A percentile compares a stretch with the other conserved stretches of the same genome.
Conservation (phyloP, 2,113 vertebrate genomes). For the Hylia prasina region DNA sequence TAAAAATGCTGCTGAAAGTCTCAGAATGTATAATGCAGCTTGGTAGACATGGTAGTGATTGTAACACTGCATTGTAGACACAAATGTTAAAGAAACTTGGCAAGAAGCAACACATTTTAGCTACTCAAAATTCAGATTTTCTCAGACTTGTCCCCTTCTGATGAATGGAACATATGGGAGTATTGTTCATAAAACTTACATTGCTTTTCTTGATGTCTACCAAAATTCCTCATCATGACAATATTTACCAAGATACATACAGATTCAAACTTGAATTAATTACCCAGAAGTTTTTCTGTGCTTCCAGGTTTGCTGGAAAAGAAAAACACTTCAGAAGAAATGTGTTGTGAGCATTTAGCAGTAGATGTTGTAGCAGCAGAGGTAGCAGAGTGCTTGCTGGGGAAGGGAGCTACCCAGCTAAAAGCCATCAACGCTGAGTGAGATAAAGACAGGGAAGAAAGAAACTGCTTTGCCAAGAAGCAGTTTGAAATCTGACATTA, state of each 20-base stretch:
- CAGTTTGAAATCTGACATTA: constrained; percentile 41
- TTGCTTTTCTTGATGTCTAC: constrained; percentile 59
- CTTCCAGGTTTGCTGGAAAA: constrained; percentile 41
- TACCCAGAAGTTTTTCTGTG: constrained; percentile 42
- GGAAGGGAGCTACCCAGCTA: constrained; percentile 31
- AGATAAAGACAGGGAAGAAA: constrained; percentile 37
- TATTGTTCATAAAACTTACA: constrained; percentile 62
- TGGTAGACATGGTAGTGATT: constrained; percentile 60
- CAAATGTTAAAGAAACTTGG: constrained; percentile 64
- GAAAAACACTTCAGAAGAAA: not conserved
- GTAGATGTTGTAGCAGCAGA: constrained; percentile 50
- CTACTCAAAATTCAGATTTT: constrained; percentile 65
- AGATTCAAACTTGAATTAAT: constrained; percentile 64
- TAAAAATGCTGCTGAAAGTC: constrained; percentile 59
- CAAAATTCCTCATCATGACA: constrained; percentile 56
- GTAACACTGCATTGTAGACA: constrained; percentile 59
- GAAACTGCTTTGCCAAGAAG: constrained; percentile 22
- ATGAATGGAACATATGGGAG: constrained; percentile 70
- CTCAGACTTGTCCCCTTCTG: constrained; percentile 60
- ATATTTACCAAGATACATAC: constrained; percentile 59
- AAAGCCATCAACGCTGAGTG: constrained; percentile 13
- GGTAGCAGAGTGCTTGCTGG: constrained; percentile 7
- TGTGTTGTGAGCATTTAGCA: constrained; percentile 31
- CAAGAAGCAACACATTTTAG: constrained; percentile 47
- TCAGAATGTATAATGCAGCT: constrained; percentile 56